phyloP scores from a whole-genome alignment of 1,140 invertebrate species.

The Mycetomoellerius zeteki region DNA sequence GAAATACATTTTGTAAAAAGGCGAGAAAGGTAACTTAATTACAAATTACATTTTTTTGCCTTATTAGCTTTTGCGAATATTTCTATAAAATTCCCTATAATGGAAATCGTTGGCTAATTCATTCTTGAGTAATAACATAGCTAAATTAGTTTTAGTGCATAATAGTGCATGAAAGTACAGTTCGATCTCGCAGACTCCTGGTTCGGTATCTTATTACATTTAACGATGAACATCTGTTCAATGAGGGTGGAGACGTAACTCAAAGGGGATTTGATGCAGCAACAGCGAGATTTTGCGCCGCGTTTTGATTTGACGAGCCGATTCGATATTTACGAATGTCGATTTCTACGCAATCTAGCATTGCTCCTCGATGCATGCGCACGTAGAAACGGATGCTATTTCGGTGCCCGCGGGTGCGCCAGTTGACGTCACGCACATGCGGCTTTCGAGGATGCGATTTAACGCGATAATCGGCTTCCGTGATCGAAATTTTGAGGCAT shows the following conservation, averaged over 20 bases:
- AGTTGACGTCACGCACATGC: constrained; percentile 64
- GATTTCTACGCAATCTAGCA: constrained; percentile 28
- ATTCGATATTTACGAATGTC: constrained; percentile 35
- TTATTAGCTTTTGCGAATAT: too few relatives aligned
- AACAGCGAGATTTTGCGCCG: neutral
- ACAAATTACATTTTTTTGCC: too few relatives aligned
- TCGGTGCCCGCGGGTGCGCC: constrained; percentile 68
- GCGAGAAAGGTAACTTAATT: too few relatives aligned
- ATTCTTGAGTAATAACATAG: too few relatives aligned
- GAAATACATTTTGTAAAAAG: too few relatives aligned
- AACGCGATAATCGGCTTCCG: constrained; percentile 26
- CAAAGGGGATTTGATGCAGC: constrained; percentile 1
- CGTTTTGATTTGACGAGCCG: constrained; percentile 3
- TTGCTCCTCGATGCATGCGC: constrained; percentile 4
- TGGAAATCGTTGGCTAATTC: too few relatives aligned
- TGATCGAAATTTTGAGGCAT: constrained; percentile 8
- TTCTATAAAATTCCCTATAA: too few relatives aligned
- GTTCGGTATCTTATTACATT: constrained; percentile 11
- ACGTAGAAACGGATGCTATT: constrained; percentile 56
- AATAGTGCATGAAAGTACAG: too few relatives aligned
- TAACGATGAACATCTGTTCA: constrained; percentile 38
- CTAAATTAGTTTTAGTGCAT: too few relatives aligned
- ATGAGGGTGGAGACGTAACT: neutral
- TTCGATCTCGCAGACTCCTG: neutral
- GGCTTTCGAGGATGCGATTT: constrained; percentile 27